Percentiles rank a stretch among this genome's conserved stretches.
Evolutionary conservation across 2,113 vertebrate species (phyloP).

Genomic region (Apteryx mantelli): DNA sequence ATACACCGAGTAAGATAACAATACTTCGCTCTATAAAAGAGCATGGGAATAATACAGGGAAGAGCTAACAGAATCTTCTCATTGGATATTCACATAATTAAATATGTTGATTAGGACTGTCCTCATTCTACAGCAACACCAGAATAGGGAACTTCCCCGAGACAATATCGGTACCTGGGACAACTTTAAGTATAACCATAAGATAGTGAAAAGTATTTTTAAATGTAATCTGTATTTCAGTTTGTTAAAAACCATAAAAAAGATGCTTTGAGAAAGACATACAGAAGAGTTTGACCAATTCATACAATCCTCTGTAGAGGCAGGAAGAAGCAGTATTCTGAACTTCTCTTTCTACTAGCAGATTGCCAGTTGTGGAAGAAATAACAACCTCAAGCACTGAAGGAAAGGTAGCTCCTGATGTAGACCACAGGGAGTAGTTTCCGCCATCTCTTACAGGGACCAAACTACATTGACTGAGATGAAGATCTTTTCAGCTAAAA

Average conservation of each 20-base stretch:
- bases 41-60: not conserved
- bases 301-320: not conserved
- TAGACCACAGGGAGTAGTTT: not conserved
- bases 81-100: not conserved
- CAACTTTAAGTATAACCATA: not conserved
- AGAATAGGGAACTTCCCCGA: no score
- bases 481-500: not conserved
- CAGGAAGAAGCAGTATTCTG: not conserved
- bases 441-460: not conserved
- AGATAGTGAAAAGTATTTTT: not conserved
- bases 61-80: not conserved
- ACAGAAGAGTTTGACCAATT: not conserved
- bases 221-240: not conserved
- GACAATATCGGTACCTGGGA: not conserved
- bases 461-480: not conserved
- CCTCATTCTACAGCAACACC: no score
- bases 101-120: not conserved
- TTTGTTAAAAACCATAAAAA: not conserved
- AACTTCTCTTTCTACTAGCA: not conserved
- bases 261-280: not conserved
- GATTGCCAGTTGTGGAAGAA: no score
- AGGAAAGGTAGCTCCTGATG: not conserved
- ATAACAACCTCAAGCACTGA: not conserved
- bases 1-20: not conserved
- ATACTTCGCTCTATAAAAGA: not conserved